Evolutionary conservation across 2,888 invertebrate species (phyloP).

Genomic region (Myopa testacea): DNA sequence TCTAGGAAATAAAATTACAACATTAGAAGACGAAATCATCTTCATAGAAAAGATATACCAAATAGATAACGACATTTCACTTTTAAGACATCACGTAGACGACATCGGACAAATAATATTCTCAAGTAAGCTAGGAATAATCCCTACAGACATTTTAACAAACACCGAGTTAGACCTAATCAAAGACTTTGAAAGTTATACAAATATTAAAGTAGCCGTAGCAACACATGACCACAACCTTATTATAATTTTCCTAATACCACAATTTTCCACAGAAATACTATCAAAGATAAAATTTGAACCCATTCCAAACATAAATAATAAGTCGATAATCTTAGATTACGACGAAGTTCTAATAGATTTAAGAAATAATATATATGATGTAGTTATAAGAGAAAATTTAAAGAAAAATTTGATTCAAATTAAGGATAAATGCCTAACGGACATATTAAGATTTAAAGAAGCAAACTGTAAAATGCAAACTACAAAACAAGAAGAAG

Average conservation of each 20-base stretch:
- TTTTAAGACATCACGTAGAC: slow-evolving; percentile 42
- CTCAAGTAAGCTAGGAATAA: slow-evolving; percentile 45
- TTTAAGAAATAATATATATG: slow-evolving; percentile 35
- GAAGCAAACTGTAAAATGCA: slow-evolving; percentile 38
- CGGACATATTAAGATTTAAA: slow-evolving; percentile 38
- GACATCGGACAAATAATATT: slow-evolving; percentile 45
- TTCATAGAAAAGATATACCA: slow-evolving; percentile 46
- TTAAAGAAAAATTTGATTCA: slow-evolving; percentile 37
- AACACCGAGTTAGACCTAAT: slow-evolving; percentile 42
- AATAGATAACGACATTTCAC: slow-evolving; percentile 43
- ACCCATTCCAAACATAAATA: slow-evolving; percentile 38
- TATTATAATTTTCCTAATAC: slow-evolving; percentile 37
- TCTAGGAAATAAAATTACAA: slow-evolving; percentile 41
- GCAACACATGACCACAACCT: slow-evolving; percentile 40
- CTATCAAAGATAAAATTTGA: slow-evolving; percentile 41
- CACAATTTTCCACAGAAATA: slow-evolving; percentile 34
- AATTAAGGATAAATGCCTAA: slow-evolving; percentile 36
- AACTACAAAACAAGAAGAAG: slow-evolving; percentile 23
- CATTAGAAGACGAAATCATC: slow-evolving; percentile 46
- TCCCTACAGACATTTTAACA: slow-evolving; percentile 44
- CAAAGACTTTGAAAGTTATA: slow-evolving; percentile 43
- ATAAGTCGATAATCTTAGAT: slow-evolving; percentile 37
- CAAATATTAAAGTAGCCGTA: slow-evolving; percentile 42
- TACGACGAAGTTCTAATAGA: slow-evolving; percentile 39
- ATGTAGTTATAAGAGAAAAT: slow-evolving; percentile 33